Conservation (phyloP, 2,888 invertebrate genomes). For the Polietes domitor region DNA sequence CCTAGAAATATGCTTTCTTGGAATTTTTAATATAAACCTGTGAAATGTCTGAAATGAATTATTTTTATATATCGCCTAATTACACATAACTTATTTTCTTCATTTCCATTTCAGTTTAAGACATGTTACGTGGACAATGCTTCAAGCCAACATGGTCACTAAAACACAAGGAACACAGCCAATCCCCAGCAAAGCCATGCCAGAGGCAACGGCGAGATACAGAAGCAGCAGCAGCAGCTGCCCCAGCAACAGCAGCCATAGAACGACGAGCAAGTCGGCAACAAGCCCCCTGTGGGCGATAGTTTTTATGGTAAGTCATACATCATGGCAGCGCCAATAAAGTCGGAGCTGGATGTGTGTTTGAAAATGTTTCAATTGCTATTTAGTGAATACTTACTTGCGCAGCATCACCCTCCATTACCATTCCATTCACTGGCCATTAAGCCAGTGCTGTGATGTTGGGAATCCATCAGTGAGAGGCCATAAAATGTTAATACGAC, state of each 20-base stretch:
- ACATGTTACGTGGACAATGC: constrained; percentile 62
- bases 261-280: constrained; percentile 30
- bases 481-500: constrained; percentile 37
- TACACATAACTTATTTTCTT: not conserved
- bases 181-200: not conserved
- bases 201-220: constrained; percentile 21
- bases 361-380: constrained; percentile 46
- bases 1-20: too few species aligned
- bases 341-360: not conserved
- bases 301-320: constrained; percentile 62
- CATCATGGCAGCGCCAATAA: not conserved
- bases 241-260: not conserved
- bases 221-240: not conserved
- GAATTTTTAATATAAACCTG: too few species aligned
- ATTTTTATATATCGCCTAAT: too few species aligned
- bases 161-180: constrained; percentile 52
- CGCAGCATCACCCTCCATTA: too few species aligned
- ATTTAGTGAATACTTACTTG: constrained; percentile 33
- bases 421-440: not conserved
- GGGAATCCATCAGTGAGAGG: not conserved
- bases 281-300: constrained; percentile 54
- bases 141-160: constrained; percentile 56
- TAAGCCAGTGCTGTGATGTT: not conserved
- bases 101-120: constrained; percentile 48
- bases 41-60: too few species aligned